These are phyloP conservation scores for Pseudocheirus occidentalis DNA, from an alignment of 2,797 vertebrate genomes.

Conservation along the genomic window DNA sequence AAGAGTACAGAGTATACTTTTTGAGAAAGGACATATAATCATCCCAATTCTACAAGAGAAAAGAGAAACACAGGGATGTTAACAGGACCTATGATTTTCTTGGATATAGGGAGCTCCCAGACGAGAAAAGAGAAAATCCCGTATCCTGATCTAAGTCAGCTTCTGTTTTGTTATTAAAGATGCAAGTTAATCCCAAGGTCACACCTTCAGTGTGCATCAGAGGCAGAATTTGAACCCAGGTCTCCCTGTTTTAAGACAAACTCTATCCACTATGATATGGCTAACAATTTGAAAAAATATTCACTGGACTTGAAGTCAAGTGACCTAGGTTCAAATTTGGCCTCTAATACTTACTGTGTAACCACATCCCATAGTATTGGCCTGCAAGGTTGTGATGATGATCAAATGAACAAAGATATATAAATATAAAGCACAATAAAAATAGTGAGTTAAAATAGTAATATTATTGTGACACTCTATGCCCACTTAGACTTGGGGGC, in stretches of 20 bases:
- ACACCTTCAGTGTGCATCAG: background rate
- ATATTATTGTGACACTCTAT: background rate
- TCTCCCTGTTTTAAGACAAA: background rate
- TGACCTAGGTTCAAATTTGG: background rate
- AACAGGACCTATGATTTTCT: background rate
- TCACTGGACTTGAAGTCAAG: background rate
- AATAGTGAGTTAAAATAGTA: background rate
- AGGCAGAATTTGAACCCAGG: background rate
- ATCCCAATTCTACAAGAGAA: background rate
- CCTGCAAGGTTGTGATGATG: background rate
- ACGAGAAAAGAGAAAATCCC: background rate
- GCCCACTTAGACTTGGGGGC: background rate
- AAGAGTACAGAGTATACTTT: background rate
- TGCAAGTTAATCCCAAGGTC: background rate
- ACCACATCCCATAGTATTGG: background rate
- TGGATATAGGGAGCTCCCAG: background rate
- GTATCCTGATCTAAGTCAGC: background rate
- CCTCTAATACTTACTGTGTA: background rate
- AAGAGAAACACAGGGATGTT: background rate
- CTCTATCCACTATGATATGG: background rate
- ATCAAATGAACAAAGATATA: background rate
- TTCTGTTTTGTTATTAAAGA: background rate
- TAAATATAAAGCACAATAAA: background rate
- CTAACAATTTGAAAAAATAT: background rate
- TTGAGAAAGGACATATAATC: background rate